These are phyloP conservation scores for Philonicus albiceps DNA, from an alignment of 2,888 invertebrate genomes.

Conservation along the genomic window DNA sequence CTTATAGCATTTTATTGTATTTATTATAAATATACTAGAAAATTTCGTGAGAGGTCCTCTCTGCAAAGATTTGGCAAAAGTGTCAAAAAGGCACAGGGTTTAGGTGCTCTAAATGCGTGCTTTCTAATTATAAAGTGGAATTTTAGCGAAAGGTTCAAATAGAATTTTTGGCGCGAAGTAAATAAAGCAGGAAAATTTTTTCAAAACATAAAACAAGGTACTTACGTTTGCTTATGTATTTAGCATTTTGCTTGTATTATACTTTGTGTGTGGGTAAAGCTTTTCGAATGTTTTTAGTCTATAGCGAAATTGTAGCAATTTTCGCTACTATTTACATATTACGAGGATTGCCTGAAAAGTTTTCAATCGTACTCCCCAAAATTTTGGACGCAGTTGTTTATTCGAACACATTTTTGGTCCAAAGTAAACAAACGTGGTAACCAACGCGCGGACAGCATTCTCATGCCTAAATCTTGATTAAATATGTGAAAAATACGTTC, in stretches of 20 bases:
- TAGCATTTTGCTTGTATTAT: neutral
- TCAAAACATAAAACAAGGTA: neutral
- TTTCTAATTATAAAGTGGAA: neutral
- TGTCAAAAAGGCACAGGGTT: neutral
- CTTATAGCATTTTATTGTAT: neutral
- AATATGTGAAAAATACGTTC: neutral
- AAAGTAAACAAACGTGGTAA: neutral
- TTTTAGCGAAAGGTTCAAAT: conserved; percentile 15
- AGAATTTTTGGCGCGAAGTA: conserved; percentile 1
- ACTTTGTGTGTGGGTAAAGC: neutral
- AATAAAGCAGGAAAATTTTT: neutral
- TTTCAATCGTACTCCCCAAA: too few relatives aligned
- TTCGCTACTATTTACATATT: too few relatives aligned
- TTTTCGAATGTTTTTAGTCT: neutral
- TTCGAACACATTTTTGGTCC: too few relatives aligned
- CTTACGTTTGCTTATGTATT: neutral
- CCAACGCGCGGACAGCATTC: neutral
- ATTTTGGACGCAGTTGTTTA: too few relatives aligned
- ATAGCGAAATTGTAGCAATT: too few relatives aligned
- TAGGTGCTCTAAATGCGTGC: conserved; percentile 37
- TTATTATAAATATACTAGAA: neutral
- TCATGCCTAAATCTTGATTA: neutral
- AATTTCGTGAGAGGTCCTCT: conserved; percentile 7
- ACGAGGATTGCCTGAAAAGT: too few relatives aligned
- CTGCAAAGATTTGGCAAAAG: conserved; percentile 10